Evolutionary conservation across 30 jellyfish, hydroid and myxozoan species (phyloP), one percentile per base, ranked within the genome.

Genomic region (Cassiopea andromeda): DNA sequence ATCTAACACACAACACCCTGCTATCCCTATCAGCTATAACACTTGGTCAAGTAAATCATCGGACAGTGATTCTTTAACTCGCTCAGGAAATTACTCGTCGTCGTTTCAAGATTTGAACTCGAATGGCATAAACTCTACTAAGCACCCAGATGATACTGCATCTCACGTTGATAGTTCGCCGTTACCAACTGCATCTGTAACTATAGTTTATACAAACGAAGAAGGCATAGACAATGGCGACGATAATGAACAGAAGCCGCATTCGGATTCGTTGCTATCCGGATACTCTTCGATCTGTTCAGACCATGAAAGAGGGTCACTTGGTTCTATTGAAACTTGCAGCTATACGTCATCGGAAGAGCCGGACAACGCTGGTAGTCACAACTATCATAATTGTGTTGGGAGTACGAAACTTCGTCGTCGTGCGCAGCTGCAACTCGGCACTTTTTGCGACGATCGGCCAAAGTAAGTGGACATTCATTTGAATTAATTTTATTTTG

Each of bases 1-100:
- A 2, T 46, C 16, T 17, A 79, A 83, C 13, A 14, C 69, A 1
- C 83, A 61, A 45, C 91, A 72, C 60, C 80, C 83, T 18, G 91
- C 91, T 9, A 73, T 83, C 0, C 91, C 91, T 3, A 83, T 83
- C 19, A 83, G 91, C 38, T 83, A 83, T 44, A 83, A 83, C 69
- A 83, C 91, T 0, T 83, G 91, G 91, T 83, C 91, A 48, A 83
- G 91, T 49, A 83, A 83, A 83, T 83, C 91, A 50, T 83, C 91
- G 43, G 91, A 73, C 48, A 83, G 91, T 18, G 84, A 59, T 69
- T 83, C 91, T 1, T 46, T 83, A 9, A 73, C 3, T 48, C 84
- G 84, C 45, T 69, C 91, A 1, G 91, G 80, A 3, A 83, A 83
- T 69, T 83, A 15, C 84, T 12, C 48, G 7, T 50, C 83, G 14